Base-by-base conservation (phyloP, 2,888 invertebrate species). In the Acrobasis repandana region DNA sequence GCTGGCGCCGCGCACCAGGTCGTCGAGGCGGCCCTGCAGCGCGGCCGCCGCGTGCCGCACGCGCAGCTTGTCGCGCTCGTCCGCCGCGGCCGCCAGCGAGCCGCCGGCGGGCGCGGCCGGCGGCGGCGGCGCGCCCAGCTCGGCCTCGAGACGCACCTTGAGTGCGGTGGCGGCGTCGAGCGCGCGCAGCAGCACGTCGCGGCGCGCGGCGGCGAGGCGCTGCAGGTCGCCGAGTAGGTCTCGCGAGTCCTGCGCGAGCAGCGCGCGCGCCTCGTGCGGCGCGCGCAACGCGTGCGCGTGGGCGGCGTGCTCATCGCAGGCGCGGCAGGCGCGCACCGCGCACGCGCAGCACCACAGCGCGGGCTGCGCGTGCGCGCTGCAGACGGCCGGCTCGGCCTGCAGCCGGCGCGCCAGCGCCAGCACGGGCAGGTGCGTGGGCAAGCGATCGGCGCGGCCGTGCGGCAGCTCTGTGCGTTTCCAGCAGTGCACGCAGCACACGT, bases 121-220 rank as follows among this genome's bases (percentile, higher is more conserved):
- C 81, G 93, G 90, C 36, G 94, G 93, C 33, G 72, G 72, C 60
- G 72, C 71, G 20, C 66, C 94, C 68, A 96, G 90, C 79, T 96
- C 95, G 56, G 95, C 94, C 84, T 96, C 96, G 57, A 96, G 95
- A 84, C 95, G 95, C 62, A 95, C 94, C 80, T 96, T 96, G 56
- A 96, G 83, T 63, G 95, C 94, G 54, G 95, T 94, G 82, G 96
- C 95, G 47, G 96, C 95, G 79, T 96, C 96, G 65, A 95, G 90
- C 94, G 70, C 96, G 93, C 95, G 94, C 85, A 96, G 95, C 66
- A 95, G 94, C 77, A 96, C 95, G 68, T 93, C 95, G 67, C 94
- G 94, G 92, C 95, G 95, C 67, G 94, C 93, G 66, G 93, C 91
- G 72, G 95, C 84, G 79, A 96, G 95, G 71, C 93, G 91, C 77